phyloP scores from a whole-genome alignment of 2,797 vertebrate species.

The Brachyalestes nurse region DNA sequence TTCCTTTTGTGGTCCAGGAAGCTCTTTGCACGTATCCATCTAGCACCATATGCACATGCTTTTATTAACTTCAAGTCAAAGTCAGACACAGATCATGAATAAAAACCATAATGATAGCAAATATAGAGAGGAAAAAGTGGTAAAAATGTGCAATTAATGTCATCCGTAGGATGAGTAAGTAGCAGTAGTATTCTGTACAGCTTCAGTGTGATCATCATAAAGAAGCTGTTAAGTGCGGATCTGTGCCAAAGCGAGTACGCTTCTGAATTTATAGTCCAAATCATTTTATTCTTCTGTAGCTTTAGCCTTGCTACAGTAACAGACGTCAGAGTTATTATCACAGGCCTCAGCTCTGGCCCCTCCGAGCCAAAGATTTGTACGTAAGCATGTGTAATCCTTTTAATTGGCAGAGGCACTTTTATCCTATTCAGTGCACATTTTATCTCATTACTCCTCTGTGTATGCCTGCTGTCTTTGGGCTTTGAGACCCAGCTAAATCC shows the following conservation, averaged over 20 bases:
- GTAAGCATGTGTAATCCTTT: constrained; percentile 60
- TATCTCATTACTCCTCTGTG: constrained; percentile 53
- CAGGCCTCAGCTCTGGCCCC: neutral
- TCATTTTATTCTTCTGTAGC: neutral
- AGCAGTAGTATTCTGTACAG: neutral
- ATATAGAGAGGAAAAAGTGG: too few species aligned
- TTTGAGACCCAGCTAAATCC: constrained; percentile 21
- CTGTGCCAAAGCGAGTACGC: neutral
- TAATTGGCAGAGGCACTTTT: constrained; percentile 56
- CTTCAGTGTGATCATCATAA: neutral
- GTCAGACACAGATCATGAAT: too few species aligned
- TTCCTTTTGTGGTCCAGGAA: neutral
- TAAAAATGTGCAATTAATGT: too few species aligned
- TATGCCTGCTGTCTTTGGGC: constrained; percentile 9
- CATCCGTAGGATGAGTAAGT: too few species aligned
- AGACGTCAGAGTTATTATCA: neutral
- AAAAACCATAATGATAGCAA: too few species aligned
- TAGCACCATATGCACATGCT: too few species aligned
- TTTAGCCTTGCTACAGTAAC: constrained; percentile 39
- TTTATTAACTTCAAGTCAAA: too few species aligned
- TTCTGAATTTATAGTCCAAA: neutral
- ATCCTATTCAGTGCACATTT: constrained; percentile 50
- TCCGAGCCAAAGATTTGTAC: constrained; percentile 37
- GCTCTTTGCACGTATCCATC: neutral
- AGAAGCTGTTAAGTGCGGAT: neutral